Evolutionary conservation across 2,888 invertebrate genomes (phyloP), one percentile per base, ranked within the genome.

Genomic region (Pediacus dermestoides): DNA sequence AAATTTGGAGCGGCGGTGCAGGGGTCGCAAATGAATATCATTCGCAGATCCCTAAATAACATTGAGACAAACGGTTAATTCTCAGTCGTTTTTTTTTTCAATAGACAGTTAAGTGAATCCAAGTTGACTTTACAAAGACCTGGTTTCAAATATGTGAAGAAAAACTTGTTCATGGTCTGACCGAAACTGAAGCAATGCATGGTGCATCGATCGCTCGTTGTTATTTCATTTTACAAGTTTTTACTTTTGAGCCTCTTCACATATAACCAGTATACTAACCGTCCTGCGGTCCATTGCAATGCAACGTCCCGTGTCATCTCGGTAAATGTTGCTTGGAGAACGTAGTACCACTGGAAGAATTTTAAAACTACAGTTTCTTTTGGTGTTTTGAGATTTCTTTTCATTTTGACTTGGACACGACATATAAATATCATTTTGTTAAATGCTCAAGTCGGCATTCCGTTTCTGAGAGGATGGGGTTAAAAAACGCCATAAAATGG

Each of bases 211-310:
- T 45, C 46, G 48, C 40, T 44, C 41, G 48, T 42, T 45, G 48
- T 53, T 50, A 44, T 48, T 50, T 53, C 54, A 49, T 55, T 55
- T 55, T 56, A 53, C 54, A 55, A 56, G 53, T 55, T 55, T 55
- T 55, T 56, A 56, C 53, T 51, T 49, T 51, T 51, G 47, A 43
- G 40, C 40, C 40, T 40, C 41, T 33, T 51, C 49, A 46, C 45
- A 39, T 44, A 41, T 44, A 46, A 38, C 39, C 39, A 38, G 38
- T 41, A 34, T 51, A 51, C 48, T 45, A 45, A 37, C 45, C 45
- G 37, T 42, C 46, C 47, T 42, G 42, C 41, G 14, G 28, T 35
- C 35, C 39, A 34, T 39, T 32, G 30, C 16, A 27, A 30, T 21
- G 30, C 18, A 30, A 39, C 39, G 16, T 30, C 37, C 35, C 32